phyloP scores from a whole-genome alignment of 2,797 vertebrate species.

The Pangasius mekongensis region DNA sequence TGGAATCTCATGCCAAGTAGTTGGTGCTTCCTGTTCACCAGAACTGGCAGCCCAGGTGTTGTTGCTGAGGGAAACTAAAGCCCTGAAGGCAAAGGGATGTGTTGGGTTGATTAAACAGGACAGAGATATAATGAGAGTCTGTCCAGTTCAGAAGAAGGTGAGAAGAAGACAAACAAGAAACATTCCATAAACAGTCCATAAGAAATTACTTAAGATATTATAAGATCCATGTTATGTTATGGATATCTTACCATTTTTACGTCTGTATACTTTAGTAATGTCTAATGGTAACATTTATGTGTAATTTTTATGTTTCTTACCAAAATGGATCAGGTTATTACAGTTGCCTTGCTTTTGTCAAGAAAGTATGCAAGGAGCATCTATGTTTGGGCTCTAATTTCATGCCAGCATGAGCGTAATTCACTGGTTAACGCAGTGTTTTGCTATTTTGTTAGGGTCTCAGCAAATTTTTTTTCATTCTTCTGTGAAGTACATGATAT shows the following conservation, averaged over 20 bases:
- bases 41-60: background rate
- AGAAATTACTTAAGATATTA: background rate
- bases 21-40: background rate
- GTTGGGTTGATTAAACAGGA: background rate
- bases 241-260: background rate
- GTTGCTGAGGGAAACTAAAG: background rate
- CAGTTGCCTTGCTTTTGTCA: too few species aligned
- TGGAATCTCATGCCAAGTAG: background rate
- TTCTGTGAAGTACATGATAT: background rate
- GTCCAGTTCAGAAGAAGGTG: background rate
- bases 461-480: background rate
- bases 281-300: background rate
- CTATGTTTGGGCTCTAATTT: too few species aligned
- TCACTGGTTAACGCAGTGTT: too few species aligned
- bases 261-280: background rate
- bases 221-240: background rate
- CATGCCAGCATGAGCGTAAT: too few species aligned
- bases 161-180: background rate
- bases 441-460: too few species aligned
- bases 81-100: background rate
- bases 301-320: background rate
- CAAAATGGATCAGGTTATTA: too few species aligned
- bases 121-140: background rate
- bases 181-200: background rate
- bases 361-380: too few species aligned